Evolutionary conservation across 2,797 vertebrate species (phyloP), one percentile per base, ranked within the genome.

Genomic region (Parotocinclus haroldoi): DNA sequence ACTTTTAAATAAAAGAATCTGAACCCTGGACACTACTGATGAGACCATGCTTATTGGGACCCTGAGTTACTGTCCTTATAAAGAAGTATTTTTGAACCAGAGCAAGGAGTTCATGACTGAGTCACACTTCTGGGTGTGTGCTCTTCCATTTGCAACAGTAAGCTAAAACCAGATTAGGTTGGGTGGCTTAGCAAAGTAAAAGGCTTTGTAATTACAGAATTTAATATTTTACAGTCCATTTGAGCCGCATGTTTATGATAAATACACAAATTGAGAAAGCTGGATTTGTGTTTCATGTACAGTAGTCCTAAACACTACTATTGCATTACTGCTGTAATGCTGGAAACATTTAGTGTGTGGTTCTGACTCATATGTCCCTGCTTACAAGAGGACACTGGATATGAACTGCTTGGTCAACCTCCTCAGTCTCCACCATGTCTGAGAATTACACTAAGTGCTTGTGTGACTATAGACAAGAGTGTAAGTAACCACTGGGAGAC

Each of bases 401-500:
- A 27, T 27, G 27, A 16, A 45, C 27, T 37, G 58, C 14, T n/a
- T 51, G 40, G 36, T 44, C 37, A 55, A 56, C 16, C 19, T 60
- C 38, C 39, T 8, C 9, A 19, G 16, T 45, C 48, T 7, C 3
- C 16, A 38, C 17, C 56, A 9, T 56, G 53, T 60, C 55, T 42
- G 36, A 27, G 51, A 55, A 1, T 42, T 13, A 57, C 38, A 45
- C 5, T 58, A 64, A 14, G 68, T 63, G 44, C 12, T 60, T 63
- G 10, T 66, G 27, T 63, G 62, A 63, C 45, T 63, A 39, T 17
- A 73, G 63, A 59, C 60, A 52, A 36, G 27, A 46, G 38, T 53
- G 58, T 63, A 60, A 51, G 12, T 44, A 53, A 37, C 53, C 42
- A 62, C 18, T 46, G 13, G 58, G 58, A 39, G 46, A 65, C 79